Evolutionary conservation across 2,888 invertebrate genomes (phyloP), one percentile per base, ranked within the genome.

Genomic region (Rhagonycha fulva): DNA sequence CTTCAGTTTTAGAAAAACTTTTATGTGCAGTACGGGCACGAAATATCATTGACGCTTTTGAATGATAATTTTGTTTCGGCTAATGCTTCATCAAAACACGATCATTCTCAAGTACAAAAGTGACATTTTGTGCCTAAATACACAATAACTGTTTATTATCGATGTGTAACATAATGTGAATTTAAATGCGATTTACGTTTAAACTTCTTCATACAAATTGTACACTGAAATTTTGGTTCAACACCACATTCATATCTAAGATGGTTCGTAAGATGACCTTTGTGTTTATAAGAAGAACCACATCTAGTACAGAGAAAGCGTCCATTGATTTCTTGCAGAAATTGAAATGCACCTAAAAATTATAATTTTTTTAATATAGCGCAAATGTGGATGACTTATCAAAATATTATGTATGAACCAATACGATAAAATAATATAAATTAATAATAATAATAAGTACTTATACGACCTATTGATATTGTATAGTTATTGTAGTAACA

Each of bases 141-240:
- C 47, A 47, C 28, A 9, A 28, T 5, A 47, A 47, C 2, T 12
- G 12, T 26, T 19, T 66, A 24, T 12, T 24, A 66, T 19, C 23
- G 7, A 66, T 66, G 63, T 24, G 23, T 66, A 24, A 66, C 63
- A 19, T 66, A 66, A 19, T 47, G 47, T 47, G 47, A 47, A 47
- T 47, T 66, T 66, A 66, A 26, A 66, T 66, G 63, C 7, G 23
- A 23, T 66, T 26, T 23, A n/a, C 26, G 63, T 11, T 84, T 85
- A 74, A 86, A 86, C 10, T 77, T 79, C 70, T 82, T 83, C 32
- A 63, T 78, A 76, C 87, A 87, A 47, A 69, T 83, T 72, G n/a
- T 83, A 83, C 81, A 82, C 19, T 30, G 62, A 72, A 80, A 81
- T 68, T 79, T 80, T 12, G 81, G 82, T 63, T 78, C 78, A 7